Evolutionary conservation across 2,113 vertebrate species (phyloP), one percentile per base, ranked within the genome.

Genomic region (Chamaetylas fuelleborni): DNA sequence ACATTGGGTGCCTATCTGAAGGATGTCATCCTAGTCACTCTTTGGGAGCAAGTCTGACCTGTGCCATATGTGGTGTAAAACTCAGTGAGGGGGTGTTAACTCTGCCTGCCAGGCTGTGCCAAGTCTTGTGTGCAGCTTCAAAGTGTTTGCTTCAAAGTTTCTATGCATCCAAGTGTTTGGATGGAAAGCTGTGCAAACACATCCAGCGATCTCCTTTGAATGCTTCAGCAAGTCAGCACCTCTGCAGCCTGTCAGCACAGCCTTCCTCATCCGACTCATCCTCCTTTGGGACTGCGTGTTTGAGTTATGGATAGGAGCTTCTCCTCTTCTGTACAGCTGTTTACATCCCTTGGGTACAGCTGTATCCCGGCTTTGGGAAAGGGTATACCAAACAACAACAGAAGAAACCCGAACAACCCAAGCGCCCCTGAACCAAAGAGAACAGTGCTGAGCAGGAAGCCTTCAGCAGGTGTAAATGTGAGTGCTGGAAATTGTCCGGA

Each of bases 11-110:
- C 36, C 36, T 36, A n/a, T 36, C 9, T 36, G 36, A 9, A 36
- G 8, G 36, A 36, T 36, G 36, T 36, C 9, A 36, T 36, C 36
- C 36, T 36, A 36, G 36, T 36, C 36, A 36, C 36, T 36, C 36
- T 36, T 36, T 36, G 36, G 8, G 36, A 36, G 36, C 36, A 36
- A 36, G 36, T 36, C 36, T 36, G 8, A 36, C 36, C 36, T 36
- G 36, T 36, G 36, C 36, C 36, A 8, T 36, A 9, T 36, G 36
- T 38, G 0, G 6, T 15, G 6, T 57, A 60, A 81, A 50, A 25
- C 26, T 38, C 1, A 3, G 12, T 18, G 36, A 43, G 61, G 36
- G 38, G 10, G 6, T 0, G 0, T 24, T 5, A 7, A 43, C 50
- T 66, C 56, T 57, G 11, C 50, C 62, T 74, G 33, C 50, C 17